phyloP scores from a whole-genome alignment of 2,797 vertebrate genomes.

The Hybognathus amarus region DNA sequence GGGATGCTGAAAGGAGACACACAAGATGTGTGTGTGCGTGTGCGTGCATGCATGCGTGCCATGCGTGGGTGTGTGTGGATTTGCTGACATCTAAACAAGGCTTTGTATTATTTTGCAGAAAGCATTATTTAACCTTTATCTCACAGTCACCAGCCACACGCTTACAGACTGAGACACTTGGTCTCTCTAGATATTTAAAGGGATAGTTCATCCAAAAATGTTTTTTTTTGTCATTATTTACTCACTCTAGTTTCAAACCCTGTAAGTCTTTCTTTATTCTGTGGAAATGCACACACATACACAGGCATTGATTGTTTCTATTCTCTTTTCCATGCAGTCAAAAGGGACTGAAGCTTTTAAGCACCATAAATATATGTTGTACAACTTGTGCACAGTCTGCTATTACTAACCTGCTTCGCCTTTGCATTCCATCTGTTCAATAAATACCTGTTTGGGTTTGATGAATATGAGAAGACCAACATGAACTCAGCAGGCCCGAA shows the following conservation, averaged over 20 bases:
- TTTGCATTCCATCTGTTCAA: no score
- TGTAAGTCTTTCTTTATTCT: background rate
- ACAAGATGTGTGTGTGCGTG: conserved; percentile 49
- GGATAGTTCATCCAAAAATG: background rate
- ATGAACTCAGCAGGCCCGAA: background rate
- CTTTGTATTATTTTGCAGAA: conserved; percentile 62
- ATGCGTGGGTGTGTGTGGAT: conserved; percentile 39
- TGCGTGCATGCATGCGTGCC: conserved; percentile 39
- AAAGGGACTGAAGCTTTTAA: background rate
- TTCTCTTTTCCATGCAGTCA: background rate
- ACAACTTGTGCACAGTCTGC: background rate
- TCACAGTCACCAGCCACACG: conserved; percentile 3
- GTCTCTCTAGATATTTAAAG: background rate
- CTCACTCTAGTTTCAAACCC: background rate
- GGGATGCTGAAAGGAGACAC: conserved; percentile 26
- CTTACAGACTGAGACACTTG: conserved; percentile 5
- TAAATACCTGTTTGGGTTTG: background rate
- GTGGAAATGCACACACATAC: background rate
- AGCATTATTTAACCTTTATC: conserved; percentile 52
- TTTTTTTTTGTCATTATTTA: background rate
- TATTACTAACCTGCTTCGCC: no score
- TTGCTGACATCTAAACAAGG: conserved; percentile 61
- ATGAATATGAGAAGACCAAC: background rate
- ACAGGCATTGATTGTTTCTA: background rate
- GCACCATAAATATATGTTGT: background rate